These are phyloP conservation scores for Heliconius sara DNA, from an alignment of 2,888 invertebrate genomes.

Conservation along the genomic window DNA sequence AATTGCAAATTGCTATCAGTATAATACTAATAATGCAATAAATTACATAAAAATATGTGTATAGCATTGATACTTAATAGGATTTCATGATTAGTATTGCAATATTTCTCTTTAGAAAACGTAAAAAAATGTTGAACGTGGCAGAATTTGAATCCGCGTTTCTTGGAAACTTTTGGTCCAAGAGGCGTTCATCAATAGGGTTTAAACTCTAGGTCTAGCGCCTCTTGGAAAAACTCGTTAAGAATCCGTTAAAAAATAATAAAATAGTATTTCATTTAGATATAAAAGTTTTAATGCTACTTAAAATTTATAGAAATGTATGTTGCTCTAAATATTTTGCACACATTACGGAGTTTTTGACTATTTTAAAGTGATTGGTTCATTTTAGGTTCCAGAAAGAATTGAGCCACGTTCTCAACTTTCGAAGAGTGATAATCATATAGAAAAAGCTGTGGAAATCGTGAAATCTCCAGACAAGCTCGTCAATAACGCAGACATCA, in stretches of 20 bases:
- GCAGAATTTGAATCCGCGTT: too few relatives aligned
- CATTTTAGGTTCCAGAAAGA: constrained; percentile 74
- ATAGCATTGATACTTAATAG: too few relatives aligned
- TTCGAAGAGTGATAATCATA: constrained; percentile 60
- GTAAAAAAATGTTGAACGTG: too few relatives aligned
- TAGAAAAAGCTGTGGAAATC: constrained; percentile 63
- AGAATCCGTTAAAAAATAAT: too few relatives aligned
- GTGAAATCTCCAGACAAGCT: constrained; percentile 62
- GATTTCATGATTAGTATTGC: too few relatives aligned
- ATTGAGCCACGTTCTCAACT: constrained; percentile 71
- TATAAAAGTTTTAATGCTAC: background rate
- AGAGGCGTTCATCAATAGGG: too few relatives aligned
- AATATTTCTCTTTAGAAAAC: too few relatives aligned
- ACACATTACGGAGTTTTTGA: background rate
- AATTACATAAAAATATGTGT: too few relatives aligned
- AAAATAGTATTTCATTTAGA: background rate
- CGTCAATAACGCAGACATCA: constrained; percentile 57
- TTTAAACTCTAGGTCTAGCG: too few relatives aligned
- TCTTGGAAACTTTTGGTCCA: too few relatives aligned
- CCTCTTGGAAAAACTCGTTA: too few relatives aligned
- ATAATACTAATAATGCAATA: constrained; percentile 13
- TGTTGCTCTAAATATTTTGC: too few relatives aligned
- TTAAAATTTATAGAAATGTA: background rate
- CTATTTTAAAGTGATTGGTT: background rate
- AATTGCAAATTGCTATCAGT: constrained; percentile 27